A percentile compares a stretch with the other conserved stretches of the same genome.
These are phyloP conservation scores for Diogma glabrata DNA, from an alignment of 2,888 invertebrate genomes.

Conservation along the genomic window DNA sequence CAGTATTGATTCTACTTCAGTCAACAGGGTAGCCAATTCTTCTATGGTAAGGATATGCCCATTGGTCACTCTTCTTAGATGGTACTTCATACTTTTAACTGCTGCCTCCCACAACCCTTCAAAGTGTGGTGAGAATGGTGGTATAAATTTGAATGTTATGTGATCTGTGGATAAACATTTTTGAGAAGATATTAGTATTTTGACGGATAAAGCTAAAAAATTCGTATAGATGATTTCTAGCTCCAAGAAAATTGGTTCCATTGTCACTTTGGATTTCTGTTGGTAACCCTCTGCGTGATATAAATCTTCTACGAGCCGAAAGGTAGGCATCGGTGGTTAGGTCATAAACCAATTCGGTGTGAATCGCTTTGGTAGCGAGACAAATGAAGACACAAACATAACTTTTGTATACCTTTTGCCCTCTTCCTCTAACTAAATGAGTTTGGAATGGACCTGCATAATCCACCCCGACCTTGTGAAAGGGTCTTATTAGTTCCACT, in stretches of 20 bases:
- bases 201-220: background rate
- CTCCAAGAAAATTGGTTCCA: background rate
- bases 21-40: too few relatives aligned
- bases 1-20: too few relatives aligned
- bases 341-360: too few relatives aligned
- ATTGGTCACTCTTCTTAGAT: too few relatives aligned
- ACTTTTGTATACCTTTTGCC: background rate
- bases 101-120: too few relatives aligned
- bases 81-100: too few relatives aligned
- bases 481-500: background rate
- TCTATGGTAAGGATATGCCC: too few relatives aligned
- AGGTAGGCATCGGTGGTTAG: too few relatives aligned
- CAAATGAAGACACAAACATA: background rate
- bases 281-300: background rate
- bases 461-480: background rate
- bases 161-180: background rate
- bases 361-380: too few relatives aligned
- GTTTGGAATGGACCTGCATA: background rate
- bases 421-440: background rate
- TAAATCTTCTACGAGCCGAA: too few relatives aligned
- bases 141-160: background rate
- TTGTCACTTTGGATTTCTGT: too few relatives aligned
- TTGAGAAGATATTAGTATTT: background rate
- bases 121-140: background rate
- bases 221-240: background rate